Evolutionary conservation across 1,140 invertebrate genomes (phyloP).

Genomic region (Adoxophyes honmai): DNA sequence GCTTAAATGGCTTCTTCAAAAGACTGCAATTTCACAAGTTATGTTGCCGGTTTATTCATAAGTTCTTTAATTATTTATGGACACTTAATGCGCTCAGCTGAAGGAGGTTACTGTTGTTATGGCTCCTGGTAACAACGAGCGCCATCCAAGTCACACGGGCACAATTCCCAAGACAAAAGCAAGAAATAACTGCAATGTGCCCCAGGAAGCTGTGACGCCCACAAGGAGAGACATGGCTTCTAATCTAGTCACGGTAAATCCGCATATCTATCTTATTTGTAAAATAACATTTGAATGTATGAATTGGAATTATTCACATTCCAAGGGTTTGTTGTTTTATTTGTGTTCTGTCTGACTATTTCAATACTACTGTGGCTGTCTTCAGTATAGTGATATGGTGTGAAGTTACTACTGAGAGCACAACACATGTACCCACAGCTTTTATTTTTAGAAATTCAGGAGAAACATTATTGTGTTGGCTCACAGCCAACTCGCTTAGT

Average conservation of each 20-base stretch:
- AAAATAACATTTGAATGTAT: slow-evolving; percentile 1
- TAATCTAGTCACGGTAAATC: slow-evolving; percentile 67
- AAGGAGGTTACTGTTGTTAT: slow-evolving; percentile 42
- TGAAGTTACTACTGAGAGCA: slow-evolving; percentile 52
- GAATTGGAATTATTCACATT: slow-evolving; percentile 1
- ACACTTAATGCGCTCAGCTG: slow-evolving; percentile 4
- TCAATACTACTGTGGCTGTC: not conserved
- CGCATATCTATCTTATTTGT: not conserved
- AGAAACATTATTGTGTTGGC: slow-evolving; percentile 40
- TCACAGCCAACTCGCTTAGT: not conserved
- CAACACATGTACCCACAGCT: slow-evolving; percentile 29
- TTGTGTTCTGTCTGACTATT: not conserved
- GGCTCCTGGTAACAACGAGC: slow-evolving; percentile 71
- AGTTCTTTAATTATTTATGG: not conserved
- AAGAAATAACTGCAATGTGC: slow-evolving; percentile 73
- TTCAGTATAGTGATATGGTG: slow-evolving; percentile 22
- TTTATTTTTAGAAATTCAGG: slow-evolving; percentile 62
- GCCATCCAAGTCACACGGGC: slow-evolving; percentile 68
- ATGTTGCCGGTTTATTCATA: not conserved
- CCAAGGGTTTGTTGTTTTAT: slow-evolving; percentile 2
- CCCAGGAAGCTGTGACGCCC: slow-evolving; percentile 74
- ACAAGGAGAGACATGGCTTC: slow-evolving; percentile 73
- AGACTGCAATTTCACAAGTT: not conserved
- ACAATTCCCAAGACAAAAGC: slow-evolving; percentile 74
- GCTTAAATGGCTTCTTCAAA: slow-evolving; percentile 1